These are phyloP conservation scores for Oasisia sp. DNA, from an alignment of 2,888 invertebrate genomes.

Conservation along the genomic window DNA sequence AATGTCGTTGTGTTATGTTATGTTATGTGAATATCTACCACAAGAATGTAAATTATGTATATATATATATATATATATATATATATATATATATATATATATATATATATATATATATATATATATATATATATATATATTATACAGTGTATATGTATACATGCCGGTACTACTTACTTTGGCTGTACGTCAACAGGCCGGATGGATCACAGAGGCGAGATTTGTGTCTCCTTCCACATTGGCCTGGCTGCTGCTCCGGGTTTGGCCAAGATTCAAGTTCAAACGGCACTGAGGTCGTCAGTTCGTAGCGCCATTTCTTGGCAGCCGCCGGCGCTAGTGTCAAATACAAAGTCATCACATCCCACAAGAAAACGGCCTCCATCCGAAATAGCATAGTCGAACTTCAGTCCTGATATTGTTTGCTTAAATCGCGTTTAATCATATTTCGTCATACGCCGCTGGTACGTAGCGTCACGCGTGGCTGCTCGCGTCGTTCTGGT, in stretches of 20 bases:
- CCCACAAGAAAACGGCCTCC: background rate
- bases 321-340: background rate
- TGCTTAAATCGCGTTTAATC: background rate
- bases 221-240: background rate
- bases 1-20: too few species aligned
- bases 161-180: constrained; percentile 7
- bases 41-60: too few species aligned
- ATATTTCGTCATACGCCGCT: background rate
- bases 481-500: background rate
- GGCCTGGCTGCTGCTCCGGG: background rate
- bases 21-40: too few species aligned
- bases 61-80: too few species aligned
- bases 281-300: background rate
- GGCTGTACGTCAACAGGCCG: background rate
- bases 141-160: too few species aligned
- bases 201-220: background rate
- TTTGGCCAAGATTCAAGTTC: background rate
- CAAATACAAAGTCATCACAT: background rate
- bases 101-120: too few species aligned
- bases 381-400: background rate
- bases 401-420: background rate
- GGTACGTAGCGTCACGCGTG: background rate
- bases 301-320: background rate
- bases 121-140: too few species aligned
- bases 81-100: too few species aligned